Evolutionary conservation across 2,888 invertebrate genomes (phyloP).

Genomic region (Tetropium fuscum): DNA sequence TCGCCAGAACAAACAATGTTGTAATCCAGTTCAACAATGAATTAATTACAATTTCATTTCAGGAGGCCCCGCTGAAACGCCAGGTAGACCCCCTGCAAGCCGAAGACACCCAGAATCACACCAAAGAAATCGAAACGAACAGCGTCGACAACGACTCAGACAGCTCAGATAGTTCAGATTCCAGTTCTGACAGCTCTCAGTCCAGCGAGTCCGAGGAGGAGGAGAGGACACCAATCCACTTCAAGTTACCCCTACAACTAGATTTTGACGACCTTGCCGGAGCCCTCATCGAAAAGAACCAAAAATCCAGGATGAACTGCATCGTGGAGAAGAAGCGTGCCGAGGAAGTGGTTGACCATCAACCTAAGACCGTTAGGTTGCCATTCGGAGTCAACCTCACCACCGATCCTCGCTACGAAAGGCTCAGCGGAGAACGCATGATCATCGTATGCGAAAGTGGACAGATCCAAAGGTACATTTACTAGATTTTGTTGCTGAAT

Average conservation of each 20-base stretch:
- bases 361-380: slow-evolving; percentile 73
- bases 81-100: slow-evolving; percentile 40
- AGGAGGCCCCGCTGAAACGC: slow-evolving; percentile 52
- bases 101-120: slow-evolving; percentile 30
- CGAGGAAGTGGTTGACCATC: slow-evolving; percentile 85
- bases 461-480: slow-evolving; percentile 70
- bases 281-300: slow-evolving; percentile 77
- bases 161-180: slow-evolving; percentile 44
- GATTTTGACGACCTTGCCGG: slow-evolving; percentile 87
- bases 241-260: slow-evolving; percentile 84
- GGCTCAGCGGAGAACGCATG: slow-evolving; percentile 86
- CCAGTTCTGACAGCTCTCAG: slow-evolving; percentile 38
- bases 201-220: slow-evolving; percentile 72
- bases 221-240: slow-evolving; percentile 71
- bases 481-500: not conserved
- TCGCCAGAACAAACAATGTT: too few relatives aligned
- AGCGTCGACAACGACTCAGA: slow-evolving; percentile 34
- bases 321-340: slow-evolving; percentile 87
- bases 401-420: slow-evolving; percentile 79
- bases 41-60: slow-evolving; percentile 29
- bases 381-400: slow-evolving; percentile 77
- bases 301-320: slow-evolving; percentile 89
- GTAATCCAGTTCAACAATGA: too few relatives aligned
- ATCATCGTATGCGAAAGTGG: slow-evolving; percentile 91
- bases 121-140: slow-evolving; percentile 44